A percentile compares a stretch with the other conserved stretches of the same genome.
Evolutionary conservation across 2,113 vertebrate genomes (phyloP).

Genomic region (Ceuthmochares aereus): DNA sequence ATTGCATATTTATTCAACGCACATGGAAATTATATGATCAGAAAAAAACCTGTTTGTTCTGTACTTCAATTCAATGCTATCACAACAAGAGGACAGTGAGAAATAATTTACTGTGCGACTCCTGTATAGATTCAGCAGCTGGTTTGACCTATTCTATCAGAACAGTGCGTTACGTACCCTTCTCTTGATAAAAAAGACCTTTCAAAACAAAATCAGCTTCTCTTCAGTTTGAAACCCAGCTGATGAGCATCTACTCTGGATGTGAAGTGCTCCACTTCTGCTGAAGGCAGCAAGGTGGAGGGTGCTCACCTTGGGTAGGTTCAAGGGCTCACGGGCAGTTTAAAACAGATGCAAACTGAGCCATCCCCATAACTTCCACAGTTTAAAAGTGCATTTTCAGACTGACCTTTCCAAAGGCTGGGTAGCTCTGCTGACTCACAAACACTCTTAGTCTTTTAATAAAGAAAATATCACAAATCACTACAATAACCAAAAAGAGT

Average conservation of each 20-base stretch:
- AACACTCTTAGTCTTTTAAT: background rate
- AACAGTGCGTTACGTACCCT: background rate
- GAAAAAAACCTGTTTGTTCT: background rate
- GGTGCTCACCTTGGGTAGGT: background rate
- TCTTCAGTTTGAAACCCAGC: background rate
- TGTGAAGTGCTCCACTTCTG: background rate
- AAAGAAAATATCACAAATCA: constrained; percentile 3
- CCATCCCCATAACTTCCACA: background rate
- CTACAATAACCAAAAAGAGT: background rate
- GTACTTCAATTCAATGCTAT: background rate
- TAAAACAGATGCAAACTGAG: background rate
- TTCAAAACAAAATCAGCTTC: background rate
- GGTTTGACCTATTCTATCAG: background rate
- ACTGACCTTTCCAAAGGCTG: background rate
- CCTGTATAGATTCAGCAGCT: background rate
- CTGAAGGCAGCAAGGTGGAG: background rate
- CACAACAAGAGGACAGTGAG: background rate
- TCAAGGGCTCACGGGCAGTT: background rate
- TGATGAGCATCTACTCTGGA: background rate
- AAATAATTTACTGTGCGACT: background rate
- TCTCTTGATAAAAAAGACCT: background rate
- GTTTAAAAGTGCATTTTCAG: constrained; percentile 22
- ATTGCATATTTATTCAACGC: background rate
- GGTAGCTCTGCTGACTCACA: background rate
- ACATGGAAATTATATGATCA: rapidly evolving